Evolutionary conservation across 2,113 vertebrate species (phyloP), one percentile per base, ranked within the genome.

Genomic region (Scortum barcoo): DNA sequence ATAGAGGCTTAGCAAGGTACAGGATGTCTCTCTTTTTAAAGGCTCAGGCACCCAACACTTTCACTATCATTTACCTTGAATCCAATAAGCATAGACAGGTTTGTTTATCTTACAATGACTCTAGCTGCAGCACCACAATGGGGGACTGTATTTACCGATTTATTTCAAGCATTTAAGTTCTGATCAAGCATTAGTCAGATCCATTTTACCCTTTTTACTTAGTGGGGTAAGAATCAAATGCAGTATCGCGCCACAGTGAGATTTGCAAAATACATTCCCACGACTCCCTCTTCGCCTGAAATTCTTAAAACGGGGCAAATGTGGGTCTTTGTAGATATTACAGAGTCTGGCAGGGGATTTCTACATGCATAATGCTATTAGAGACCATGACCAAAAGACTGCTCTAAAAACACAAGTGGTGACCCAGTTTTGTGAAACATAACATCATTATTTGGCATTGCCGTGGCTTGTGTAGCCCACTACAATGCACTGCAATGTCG

Each of bases 351-450:
- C 70, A 53, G 68, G 51, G 62, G 56, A 72, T 82, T 79, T 78
- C 36, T 72, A 70, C 73, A 77, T 65, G 57, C 75, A 63, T 85
- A 86, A 90, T 85, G 73, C 70, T 76, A 71, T 90, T 83, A 74
- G 54, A 79, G 70, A 79, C 79, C 70, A 36, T 68, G 84, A 89
- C 76, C 38, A 58, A 80, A 72, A 79, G 76, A 86, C 79, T 66
- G 79, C 75, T 62, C 58, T 78, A 75, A 87, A 86, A 86, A 79
- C 50, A 85, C 62, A 67, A 78, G 58, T 53, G 83, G 54, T 93
- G 90, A 93, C 91, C 91, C 86, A 93, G 84, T 87, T 93, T 88
- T 71, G 68, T 30, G 66, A 90, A 72, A 72, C 72, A 33, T 72
- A 82, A 72, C 85, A 70, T 86, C 84, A 85, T 76, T 70, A 74